Evolutionary conservation across 1,140 invertebrate genomes (phyloP), one percentile per base, ranked within the genome.

Genomic region (Bradysia coprophila): DNA sequence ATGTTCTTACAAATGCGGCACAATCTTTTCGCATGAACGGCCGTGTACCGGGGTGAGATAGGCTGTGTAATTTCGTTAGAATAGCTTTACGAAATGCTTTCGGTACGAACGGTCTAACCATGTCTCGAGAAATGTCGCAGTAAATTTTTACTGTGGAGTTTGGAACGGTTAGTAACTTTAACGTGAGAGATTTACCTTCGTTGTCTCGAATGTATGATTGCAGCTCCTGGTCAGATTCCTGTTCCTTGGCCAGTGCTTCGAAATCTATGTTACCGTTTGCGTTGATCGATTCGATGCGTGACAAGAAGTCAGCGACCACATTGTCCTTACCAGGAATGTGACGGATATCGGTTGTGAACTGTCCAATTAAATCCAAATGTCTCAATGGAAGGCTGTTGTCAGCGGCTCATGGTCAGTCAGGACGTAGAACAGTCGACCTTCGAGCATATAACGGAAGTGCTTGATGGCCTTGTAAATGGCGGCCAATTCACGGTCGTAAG

Each of bases 401-500:
- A 65, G 41, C 2, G 58, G 62, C 42, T 59, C 57, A 43, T 67
- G 65, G 43, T 67, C 57, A 3, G 55, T 62, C 20, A 43, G 55
- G 6, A 66, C 49, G 0, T 38, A 45, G 36, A 64, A 59, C 15
- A 21, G 6, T 44, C 54, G 47, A 16, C 50, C 62, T 52, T 67
- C 61, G 0, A 70, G 21, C 21, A 62, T 48, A 40, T 64, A 53
- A 8, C 50, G 48, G 45, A 69, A 69, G 40, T 62, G 53, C 43
- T 61, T 52, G 1, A 66, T 46, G 6, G 53, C 50, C 11, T 47
- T 41, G 47, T 66, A 69, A 18, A 65, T 58, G 1, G 61, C 66
- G 4, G 68, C 40, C 1, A 70, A 46, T 48, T 71, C 65, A 5
- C 60, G 42, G 43, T 66, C 63, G 48, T 61, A 68, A 2, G 59